Evolutionary conservation across 1,140 invertebrate genomes (phyloP).

Genomic region (Chymomyza costata): DNA sequence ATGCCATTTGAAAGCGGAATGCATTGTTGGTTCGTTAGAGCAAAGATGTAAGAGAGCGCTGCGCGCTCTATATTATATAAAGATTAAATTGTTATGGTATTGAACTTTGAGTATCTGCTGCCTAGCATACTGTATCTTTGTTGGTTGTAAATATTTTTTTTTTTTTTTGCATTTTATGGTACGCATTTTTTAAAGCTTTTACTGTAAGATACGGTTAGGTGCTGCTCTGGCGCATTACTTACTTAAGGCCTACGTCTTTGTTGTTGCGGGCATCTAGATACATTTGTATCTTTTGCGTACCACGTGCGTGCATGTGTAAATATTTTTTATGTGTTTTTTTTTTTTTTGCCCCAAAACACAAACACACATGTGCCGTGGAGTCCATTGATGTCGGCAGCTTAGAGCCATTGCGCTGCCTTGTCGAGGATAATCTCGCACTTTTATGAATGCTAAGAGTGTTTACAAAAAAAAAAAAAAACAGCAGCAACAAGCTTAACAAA

Average conservation of each 20-base stretch:
- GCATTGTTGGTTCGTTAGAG: too few species aligned
- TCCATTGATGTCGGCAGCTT: conserved; percentile 4
- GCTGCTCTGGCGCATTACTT: conserved; percentile 26
- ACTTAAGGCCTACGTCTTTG: too few species aligned
- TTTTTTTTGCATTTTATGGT: too few species aligned
- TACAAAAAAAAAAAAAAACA: conserved; percentile 12
- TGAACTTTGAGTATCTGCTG: too few species aligned
- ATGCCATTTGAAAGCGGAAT: too few species aligned
- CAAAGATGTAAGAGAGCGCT: too few species aligned
- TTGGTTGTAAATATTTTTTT: too few species aligned
- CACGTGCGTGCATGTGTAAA: conserved; percentile 52
- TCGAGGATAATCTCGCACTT: conserved; percentile 50
- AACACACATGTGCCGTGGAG: conserved; percentile 8
- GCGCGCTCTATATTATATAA: too few species aligned
- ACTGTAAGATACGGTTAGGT: neutral
- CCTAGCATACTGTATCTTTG: too few species aligned
- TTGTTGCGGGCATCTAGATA: too few species aligned
- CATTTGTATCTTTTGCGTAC: conserved; percentile 46
- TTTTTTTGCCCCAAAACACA: conserved; percentile 10
- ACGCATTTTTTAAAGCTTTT: too few species aligned
- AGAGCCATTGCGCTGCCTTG: conserved; percentile 30
- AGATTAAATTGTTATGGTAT: too few species aligned
- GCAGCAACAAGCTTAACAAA: neutral
- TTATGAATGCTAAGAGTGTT: conserved; percentile 32
- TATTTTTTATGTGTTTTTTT: conserved; percentile 60